Evolutionary conservation across 1,140 invertebrate species (phyloP).

Genomic region (Pentalonia nigronervosa): DNA sequence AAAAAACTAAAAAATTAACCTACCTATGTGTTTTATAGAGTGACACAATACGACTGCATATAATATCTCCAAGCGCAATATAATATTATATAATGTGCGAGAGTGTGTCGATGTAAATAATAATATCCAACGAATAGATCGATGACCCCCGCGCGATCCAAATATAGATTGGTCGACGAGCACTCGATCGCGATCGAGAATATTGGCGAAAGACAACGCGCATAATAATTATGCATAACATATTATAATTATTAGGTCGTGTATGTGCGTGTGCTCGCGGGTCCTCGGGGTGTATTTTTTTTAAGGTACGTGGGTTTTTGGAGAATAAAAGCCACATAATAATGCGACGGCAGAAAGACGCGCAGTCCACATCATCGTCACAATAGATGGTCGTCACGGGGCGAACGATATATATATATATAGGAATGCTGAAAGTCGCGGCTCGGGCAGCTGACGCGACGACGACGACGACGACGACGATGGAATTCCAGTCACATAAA

Average conservation of each 20-base stretch:
- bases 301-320: not conserved
- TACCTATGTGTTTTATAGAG: not conserved
- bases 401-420: not conserved
- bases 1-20: too few relatives aligned
- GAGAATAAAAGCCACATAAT: not conserved
- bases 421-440: not conserved
- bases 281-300: not conserved
- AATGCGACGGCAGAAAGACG: not conserved
- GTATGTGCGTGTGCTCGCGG: not conserved
- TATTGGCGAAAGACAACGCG: not conserved
- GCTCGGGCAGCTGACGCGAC: not conserved
- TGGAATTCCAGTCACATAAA: slow-evolving; percentile 52
- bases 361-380: not conserved
- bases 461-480: slow-evolving; percentile 22
- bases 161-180: not conserved
- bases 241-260: not conserved
- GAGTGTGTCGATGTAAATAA: not conserved
- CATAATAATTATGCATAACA: too few relatives aligned
- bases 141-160: not conserved
- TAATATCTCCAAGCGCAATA: too few relatives aligned
- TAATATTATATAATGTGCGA: too few relatives aligned
- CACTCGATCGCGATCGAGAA: not conserved
- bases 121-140: not conserved
- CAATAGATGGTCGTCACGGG: too few relatives aligned
- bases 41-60: not conserved